These are phyloP conservation scores for Alcis repandata DNA, from an alignment of 2,888 invertebrate genomes.

Conservation along the genomic window DNA sequence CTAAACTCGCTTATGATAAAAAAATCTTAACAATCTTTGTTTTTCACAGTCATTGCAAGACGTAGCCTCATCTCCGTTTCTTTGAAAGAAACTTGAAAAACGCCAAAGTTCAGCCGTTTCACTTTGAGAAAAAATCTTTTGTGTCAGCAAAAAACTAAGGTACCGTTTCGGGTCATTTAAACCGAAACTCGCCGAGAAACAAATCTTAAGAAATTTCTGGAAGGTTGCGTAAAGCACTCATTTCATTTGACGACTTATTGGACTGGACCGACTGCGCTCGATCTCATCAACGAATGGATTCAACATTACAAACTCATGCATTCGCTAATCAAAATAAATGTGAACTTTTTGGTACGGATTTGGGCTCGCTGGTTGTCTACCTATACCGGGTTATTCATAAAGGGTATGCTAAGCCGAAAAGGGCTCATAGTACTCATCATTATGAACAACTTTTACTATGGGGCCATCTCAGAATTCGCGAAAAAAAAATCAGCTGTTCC, in stretches of 20 bases:
- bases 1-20: not conserved
- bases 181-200: slow-evolving; percentile 21
- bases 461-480: too few relatives aligned
- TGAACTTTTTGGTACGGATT: too few relatives aligned
- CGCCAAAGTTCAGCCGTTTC: slow-evolving; percentile 31
- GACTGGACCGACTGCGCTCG: slow-evolving; percentile 8
- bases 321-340: too few relatives aligned
- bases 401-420: too few relatives aligned
- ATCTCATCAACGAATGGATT: not conserved
- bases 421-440: too few relatives aligned
- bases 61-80: slow-evolving; percentile 11
- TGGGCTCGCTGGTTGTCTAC: too few relatives aligned
- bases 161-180: slow-evolving; percentile 27
- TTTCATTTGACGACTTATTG: slow-evolving; percentile 22
- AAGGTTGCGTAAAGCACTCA: slow-evolving; percentile 14
- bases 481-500: too few relatives aligned
- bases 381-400: too few relatives aligned
- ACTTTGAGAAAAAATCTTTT: slow-evolving; percentile 36
- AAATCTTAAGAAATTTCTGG: slow-evolving; percentile 22
- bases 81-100: slow-evolving; percentile 28
- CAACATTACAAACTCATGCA: too few relatives aligned
- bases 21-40: not conserved
- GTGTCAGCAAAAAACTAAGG: slow-evolving; percentile 34
- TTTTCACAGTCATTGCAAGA: slow-evolving; percentile 8
- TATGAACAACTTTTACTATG: too few relatives aligned